Evolutionary conservation across 1,140 invertebrate genomes (phyloP).

Genomic region (Himalopsyche phryganea): DNA sequence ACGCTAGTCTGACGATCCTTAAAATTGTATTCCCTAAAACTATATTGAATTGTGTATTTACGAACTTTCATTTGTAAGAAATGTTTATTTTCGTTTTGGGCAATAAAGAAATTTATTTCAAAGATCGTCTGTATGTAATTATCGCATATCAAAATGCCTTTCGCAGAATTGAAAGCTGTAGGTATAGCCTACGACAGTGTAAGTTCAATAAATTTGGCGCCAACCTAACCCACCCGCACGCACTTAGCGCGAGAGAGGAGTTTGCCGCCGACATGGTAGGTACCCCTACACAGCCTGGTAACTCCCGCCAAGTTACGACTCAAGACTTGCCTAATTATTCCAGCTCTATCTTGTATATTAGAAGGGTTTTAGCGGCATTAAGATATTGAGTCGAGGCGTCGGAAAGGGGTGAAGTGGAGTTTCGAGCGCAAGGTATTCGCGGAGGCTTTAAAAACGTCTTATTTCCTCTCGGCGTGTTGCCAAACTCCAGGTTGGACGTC

Average conservation of each 20-base stretch:
- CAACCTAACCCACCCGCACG: conserved; percentile 2
- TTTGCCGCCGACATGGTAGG: no score
- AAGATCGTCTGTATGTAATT: no score
- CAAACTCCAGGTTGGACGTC: no score
- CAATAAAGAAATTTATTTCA: no score
- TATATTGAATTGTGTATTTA: no score
- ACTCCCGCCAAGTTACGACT: background rate
- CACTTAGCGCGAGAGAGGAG: background rate
- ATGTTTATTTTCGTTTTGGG: no score
- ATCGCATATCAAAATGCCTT: no score
- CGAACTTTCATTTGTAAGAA: no score
- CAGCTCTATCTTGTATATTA: conserved; percentile 28
- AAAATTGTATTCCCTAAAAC: no score
- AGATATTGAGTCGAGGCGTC: conserved; percentile 30
- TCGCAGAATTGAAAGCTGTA: no score
- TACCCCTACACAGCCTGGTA: no score
- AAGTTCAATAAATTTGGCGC: background rate
- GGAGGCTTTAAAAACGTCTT: conserved; percentile 26
- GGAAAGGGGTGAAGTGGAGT: conserved; percentile 14
- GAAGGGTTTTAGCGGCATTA: conserved; percentile 27
- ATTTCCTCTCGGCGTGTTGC: conserved; percentile 17
- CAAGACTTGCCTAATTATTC: conserved; percentile 27
- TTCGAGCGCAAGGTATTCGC: background rate
- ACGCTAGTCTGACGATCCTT: no score
- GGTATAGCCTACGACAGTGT: background rate